Evolutionary conservation across 2,113 vertebrate genomes (phyloP).

Genomic region (Hyperopisus bebe): DNA sequence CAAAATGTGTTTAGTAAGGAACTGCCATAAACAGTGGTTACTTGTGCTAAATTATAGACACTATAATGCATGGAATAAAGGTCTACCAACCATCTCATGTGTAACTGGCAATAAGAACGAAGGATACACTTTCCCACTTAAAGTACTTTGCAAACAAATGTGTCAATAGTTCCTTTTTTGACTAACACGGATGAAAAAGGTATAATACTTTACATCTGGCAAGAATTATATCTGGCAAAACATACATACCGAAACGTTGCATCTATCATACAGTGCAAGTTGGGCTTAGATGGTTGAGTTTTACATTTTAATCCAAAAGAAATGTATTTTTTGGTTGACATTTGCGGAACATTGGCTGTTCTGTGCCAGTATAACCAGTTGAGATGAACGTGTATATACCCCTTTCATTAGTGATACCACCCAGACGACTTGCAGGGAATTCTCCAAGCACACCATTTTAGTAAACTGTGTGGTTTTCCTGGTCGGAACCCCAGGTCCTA

Average conservation of each 20-base stretch:
- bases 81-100: not conserved
- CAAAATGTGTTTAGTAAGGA: not conserved
- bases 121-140: not conserved
- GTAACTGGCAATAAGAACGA: not conserved
- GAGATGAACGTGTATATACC: not conserved
- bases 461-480: slow-evolving; percentile 28
- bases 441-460: slow-evolving; percentile 28
- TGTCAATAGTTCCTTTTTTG: not conserved
- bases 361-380: slow-evolving; percentile 16
- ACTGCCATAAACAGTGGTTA: not conserved
- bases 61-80: not conserved
- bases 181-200: not conserved
- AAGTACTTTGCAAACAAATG: not conserved
- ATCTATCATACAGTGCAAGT: not conserved
- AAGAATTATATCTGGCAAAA: slow-evolving; percentile 4
- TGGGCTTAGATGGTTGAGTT: not conserved
- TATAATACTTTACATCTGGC: not conserved
- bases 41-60: not conserved
- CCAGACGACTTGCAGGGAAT: not conserved
- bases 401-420: slow-evolving; percentile 24
- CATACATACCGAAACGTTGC: not conserved
- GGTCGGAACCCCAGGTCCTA: slow-evolving; percentile 24
- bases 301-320: not conserved
- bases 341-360: not conserved
- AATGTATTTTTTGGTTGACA: slow-evolving; percentile 9